phyloP scores from a whole-genome alignment of 2,797 vertebrate genomes.

The Poecilia wingei region DNA sequence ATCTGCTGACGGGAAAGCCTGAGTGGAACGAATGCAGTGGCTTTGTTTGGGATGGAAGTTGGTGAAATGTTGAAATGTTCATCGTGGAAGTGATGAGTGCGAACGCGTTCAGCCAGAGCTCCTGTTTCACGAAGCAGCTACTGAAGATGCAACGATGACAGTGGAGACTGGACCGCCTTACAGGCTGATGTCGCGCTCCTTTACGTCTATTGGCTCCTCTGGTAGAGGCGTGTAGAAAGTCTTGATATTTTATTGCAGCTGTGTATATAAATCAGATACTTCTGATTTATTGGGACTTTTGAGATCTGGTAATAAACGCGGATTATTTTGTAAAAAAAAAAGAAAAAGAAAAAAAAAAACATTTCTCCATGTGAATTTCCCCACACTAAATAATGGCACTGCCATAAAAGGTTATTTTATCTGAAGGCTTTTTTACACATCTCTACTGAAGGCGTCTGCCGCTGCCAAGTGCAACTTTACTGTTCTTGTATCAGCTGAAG shows the following conservation, averaged over 20 bases:
- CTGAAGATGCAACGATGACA: not conserved
- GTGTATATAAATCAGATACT: not conserved
- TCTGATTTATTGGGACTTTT: not conserved
- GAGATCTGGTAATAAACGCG: not conserved
- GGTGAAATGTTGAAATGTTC: constrained; percentile 3
- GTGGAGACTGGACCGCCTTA: not conserved
- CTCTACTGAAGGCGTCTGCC: not conserved
- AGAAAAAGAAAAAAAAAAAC: not conserved
- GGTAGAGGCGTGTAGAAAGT: not conserved
- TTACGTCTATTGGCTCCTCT: not conserved
- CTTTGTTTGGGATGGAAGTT: not conserved
- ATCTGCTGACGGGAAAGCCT: not conserved
- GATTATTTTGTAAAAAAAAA: no score
- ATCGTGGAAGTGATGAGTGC: not conserved
- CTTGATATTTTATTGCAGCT: not conserved
- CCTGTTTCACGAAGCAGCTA: not conserved
- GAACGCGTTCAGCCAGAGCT: not conserved
- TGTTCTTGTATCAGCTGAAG: not conserved
- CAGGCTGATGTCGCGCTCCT: not conserved
- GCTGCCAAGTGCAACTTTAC: not conserved
- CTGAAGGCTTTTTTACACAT: not conserved
- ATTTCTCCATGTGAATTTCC: not conserved
- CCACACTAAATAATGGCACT: not conserved
- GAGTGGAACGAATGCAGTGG: constrained; percentile 8
- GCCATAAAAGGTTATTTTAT: not conserved